Percentiles rank a stretch among this genome's conserved stretches.
These are phyloP conservation scores for Agrochola lota DNA, from an alignment of 2,888 invertebrate species.

Conservation along the genomic window DNA sequence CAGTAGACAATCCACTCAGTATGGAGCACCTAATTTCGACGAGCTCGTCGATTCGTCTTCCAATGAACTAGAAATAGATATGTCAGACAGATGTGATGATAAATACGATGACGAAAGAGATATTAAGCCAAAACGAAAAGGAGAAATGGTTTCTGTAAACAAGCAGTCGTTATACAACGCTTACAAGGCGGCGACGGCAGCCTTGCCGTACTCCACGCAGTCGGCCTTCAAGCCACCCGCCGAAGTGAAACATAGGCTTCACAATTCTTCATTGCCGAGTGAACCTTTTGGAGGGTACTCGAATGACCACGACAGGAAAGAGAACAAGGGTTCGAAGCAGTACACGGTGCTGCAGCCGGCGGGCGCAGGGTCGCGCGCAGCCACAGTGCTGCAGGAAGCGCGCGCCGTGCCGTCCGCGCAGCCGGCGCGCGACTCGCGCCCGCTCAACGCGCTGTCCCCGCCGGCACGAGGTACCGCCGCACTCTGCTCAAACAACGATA, in stretches of 20 bases:
- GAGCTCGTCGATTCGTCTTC: conserved; percentile 94
- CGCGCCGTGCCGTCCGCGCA: conserved; percentile 89
- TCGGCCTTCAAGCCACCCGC: conserved; percentile 95
- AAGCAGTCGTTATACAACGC: conserved; percentile 90
- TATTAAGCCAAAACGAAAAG: conserved; percentile 86
- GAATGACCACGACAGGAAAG: conserved; percentile 86
- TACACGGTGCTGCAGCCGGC: conserved; percentile 97
- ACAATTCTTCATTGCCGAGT: conserved; percentile 88
- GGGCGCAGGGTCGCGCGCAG: conserved; percentile 94
- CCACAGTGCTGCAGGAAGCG: conserved; percentile 95
- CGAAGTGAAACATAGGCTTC: conserved; percentile 91
- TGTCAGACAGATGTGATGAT: conserved; percentile 93
- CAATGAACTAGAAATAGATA: conserved; percentile 94
- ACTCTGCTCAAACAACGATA: conserved; percentile 79
- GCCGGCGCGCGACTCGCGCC: conserved; percentile 87
- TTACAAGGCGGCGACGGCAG: conserved; percentile 89
- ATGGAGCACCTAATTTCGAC: conserved; percentile 94
- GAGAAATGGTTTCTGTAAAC: conserved; percentile 87
- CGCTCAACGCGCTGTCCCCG: conserved; percentile 92
- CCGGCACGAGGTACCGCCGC: conserved; percentile 93
- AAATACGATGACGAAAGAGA: conserved; percentile 91
- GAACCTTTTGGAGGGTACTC: conserved; percentile 94
- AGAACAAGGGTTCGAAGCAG: conserved; percentile 92
- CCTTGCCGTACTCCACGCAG: conserved; percentile 93
- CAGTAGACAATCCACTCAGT: conserved; percentile 90